These are phyloP conservation scores for Ectobius pallidus DNA, from an alignment of 2,888 invertebrate species.

Conservation along the genomic window DNA sequence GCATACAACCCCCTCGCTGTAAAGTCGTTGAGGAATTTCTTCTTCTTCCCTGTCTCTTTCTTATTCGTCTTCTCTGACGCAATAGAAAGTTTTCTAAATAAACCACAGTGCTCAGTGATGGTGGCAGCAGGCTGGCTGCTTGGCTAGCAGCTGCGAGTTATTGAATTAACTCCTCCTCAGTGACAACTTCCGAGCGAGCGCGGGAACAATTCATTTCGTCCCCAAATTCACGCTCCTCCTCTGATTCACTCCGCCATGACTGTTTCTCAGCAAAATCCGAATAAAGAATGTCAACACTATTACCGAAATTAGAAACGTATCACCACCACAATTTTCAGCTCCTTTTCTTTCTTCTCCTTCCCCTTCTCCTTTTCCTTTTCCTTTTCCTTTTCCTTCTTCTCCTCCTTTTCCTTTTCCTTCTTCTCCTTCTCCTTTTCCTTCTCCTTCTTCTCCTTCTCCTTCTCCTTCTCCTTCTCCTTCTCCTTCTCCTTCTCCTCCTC, in stretches of 20 bases:
- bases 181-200: conserved; percentile 27
- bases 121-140: not conserved
- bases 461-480: not conserved
- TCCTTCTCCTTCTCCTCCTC: not conserved
- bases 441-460: not conserved
- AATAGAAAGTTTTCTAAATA: conserved; percentile 40
- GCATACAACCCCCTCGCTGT: too few relatives aligned
- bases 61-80: conserved; percentile 36
- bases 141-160: conserved; percentile 38
- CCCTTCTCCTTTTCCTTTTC: not conserved
- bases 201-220: too few relatives aligned
- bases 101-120: conserved; percentile 27
- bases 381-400: not conserved
- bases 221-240: too few relatives aligned
- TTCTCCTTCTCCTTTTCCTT: not conserved
- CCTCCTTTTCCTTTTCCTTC: not conserved
- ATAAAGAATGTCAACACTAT: too few relatives aligned
- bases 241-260: too few relatives aligned
- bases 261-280: too few relatives aligned
- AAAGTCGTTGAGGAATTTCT: too few relatives aligned
- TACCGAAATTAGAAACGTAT: too few relatives aligned
- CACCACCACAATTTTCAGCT: too few relatives aligned
- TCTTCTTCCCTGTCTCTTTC: too few relatives aligned
- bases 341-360: not conserved
- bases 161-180: conserved; percentile 36